phyloP scores from a whole-genome alignment of 2,113 vertebrate genomes.

The Tachuris rubrigastra region DNA sequence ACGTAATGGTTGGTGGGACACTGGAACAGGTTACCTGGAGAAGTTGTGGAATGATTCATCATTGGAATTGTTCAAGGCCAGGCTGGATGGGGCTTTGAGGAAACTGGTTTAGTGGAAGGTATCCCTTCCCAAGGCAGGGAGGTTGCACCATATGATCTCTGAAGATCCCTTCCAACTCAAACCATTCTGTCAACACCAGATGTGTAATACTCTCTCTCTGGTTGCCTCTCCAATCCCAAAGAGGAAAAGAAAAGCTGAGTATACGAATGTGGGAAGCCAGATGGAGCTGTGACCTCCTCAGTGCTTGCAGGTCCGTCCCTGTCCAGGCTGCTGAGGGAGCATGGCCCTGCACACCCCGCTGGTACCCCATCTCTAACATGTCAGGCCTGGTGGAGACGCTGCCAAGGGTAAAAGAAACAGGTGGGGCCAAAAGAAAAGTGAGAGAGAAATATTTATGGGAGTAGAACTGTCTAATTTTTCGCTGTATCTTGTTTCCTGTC shows the following conservation, averaged over 20 bases:
- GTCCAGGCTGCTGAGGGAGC: not conserved
- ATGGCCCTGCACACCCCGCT: fast-evolving
- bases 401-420: not conserved
- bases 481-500: not conserved
- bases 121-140: not conserved
- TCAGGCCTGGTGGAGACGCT: not conserved
- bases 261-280: not conserved
- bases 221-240: not conserved
- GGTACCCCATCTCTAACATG: not conserved
- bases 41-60: not conserved
- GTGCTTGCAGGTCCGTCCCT: not conserved
- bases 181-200: not conserved
- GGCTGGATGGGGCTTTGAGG: not conserved
- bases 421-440: not conserved
- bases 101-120: not conserved
- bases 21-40: not conserved
- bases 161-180: not conserved
- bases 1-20: fast-evolving
- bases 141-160: not conserved
- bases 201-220: not conserved
- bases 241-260: not conserved
- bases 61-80: not conserved
- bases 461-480: not conserved
- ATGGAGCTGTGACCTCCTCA: not conserved
- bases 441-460: not conserved